Conservation (phyloP, 2,888 invertebrate genomes). For the Cerceris ruficornis region DNA sequence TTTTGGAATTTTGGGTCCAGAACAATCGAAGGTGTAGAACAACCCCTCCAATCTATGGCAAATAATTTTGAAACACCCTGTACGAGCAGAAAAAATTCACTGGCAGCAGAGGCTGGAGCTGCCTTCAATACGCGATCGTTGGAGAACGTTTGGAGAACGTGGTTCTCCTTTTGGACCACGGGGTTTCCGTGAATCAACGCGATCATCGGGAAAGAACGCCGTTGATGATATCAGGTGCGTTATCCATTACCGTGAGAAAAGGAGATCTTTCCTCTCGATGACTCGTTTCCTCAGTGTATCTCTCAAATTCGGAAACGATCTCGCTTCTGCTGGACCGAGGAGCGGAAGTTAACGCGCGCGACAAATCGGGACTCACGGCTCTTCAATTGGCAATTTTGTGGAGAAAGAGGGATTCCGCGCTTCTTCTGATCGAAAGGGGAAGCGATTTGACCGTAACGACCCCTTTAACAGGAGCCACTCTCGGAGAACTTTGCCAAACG, state of each 20-base stretch:
- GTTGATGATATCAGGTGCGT: conserved; percentile 65
- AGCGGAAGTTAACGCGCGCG: conserved; percentile 47
- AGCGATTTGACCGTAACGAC: conserved; percentile 27
- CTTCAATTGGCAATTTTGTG: conserved; percentile 63
- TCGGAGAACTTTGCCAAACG: conserved; percentile 49
- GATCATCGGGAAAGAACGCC: conserved; percentile 62
- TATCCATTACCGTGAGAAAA: background rate
- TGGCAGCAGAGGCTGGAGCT: conserved; percentile 65
- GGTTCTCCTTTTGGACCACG: conserved; percentile 48
- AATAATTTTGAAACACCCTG: no score
- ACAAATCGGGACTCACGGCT: conserved; percentile 52
- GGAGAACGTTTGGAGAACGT: conserved; percentile 61
- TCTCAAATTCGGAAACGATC: conserved; percentile 58
- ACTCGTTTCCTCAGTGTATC: conserved; percentile 53
- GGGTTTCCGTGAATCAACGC: conserved; percentile 39
- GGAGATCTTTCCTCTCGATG: background rate
- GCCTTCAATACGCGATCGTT: conserved; percentile 63
- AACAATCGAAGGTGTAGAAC: no score
- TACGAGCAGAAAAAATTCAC: background rate
- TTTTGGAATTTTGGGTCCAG: no score
- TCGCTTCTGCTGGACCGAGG: conserved; percentile 50
- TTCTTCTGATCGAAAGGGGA: conserved; percentile 47
- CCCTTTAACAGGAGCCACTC: conserved; percentile 38
- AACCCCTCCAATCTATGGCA: no score
- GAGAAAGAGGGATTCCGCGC: conserved; percentile 58